Conservation (phyloP, 2,113 vertebrate genomes). For the cattle (Bos taurus) region ARS-UCD2.0 NC_037328.1:140078501-140079000, state of each 20-base stretch:
- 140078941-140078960: not conserved
- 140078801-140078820: not conserved
- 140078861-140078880: not conserved
- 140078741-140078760: not conserved
- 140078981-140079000: not conserved
- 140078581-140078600: not conserved
- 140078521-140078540: not conserved
- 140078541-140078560: accelerated
- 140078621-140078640: not conserved
- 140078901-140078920: not conserved
- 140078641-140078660: not conserved
- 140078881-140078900: accelerated
- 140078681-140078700: not conserved
- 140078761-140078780: not conserved
- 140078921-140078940: not conserved
- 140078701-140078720: not conserved
- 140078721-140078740: accelerated
- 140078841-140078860: not conserved
- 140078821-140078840: not conserved
- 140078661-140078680: not conserved
- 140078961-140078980: accelerated
- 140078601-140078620: too few relatives aligned
- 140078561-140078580: not conserved
- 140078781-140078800: not conserved
- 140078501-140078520: not conserved